Conservation (phyloP, 2,113 vertebrate genomes). For the Phodopus roborovskii region DNA sequence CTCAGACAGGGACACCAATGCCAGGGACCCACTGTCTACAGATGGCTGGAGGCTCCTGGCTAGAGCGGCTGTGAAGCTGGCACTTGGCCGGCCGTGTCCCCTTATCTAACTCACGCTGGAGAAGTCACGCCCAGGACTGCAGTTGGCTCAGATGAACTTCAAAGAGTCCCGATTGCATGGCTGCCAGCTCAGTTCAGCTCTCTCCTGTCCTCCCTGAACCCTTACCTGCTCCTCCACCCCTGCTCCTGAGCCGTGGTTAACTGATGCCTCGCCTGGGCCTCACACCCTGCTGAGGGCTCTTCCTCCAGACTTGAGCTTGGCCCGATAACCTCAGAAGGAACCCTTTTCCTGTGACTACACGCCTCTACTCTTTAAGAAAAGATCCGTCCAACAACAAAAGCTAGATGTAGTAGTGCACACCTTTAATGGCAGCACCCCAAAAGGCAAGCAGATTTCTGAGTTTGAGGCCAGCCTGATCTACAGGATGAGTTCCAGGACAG, state of each 20-base stretch:
- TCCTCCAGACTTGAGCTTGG: too few species aligned
- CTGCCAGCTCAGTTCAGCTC: neutral
- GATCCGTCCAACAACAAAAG: neutral
- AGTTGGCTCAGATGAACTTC: neutral
- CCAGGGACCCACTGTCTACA: fast-evolving
- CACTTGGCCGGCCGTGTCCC: fast-evolving
- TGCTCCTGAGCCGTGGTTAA: fast-evolving
- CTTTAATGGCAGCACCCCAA: neutral
- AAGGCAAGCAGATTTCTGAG: neutral
- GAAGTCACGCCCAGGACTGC: neutral
- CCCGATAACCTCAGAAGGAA: neutral
- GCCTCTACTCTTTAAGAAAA: neutral
- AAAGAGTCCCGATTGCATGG: fast-evolving
- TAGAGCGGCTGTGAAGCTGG: fast-evolving
- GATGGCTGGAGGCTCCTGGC: neutral
- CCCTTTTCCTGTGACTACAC: neutral
- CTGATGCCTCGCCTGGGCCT: fast-evolving
- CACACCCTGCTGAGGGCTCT: neutral
- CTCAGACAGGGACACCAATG: fast-evolving
- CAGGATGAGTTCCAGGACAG: neutral
- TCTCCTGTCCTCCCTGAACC: fast-evolving
- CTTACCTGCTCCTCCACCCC: fast-evolving
- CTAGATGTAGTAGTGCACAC: fast-evolving
- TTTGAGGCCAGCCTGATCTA: neutral
- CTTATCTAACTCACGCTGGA: neutral